These are phyloP conservation scores for Cantharis flavilabris DNA, from an alignment of 2,888 invertebrate species.

Conservation along the genomic window DNA sequence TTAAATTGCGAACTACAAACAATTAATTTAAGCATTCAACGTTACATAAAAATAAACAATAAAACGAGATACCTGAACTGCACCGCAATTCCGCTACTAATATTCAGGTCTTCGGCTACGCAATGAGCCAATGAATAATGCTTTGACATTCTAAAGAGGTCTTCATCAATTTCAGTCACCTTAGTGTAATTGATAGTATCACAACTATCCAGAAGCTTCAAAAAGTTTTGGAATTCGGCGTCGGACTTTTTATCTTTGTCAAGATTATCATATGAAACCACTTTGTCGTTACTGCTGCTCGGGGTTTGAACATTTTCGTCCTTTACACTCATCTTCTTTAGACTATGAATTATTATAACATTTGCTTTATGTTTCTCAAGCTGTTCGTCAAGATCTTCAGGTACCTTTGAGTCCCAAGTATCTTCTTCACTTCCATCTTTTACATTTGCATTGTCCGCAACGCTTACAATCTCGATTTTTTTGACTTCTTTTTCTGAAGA, in stretches of 20 bases:
- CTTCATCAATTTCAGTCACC: constrained; percentile 53
- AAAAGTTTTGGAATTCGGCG: neutral
- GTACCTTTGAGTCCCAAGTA: neutral
- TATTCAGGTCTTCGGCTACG: constrained; percentile 61
- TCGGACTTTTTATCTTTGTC: neutral
- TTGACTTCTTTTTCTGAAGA: neutral
- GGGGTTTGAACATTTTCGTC: neutral
- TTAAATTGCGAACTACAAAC: constrained; percentile 48
- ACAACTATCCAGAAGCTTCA: neutral
- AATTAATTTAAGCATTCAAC: constrained; percentile 21
- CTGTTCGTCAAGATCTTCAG: neutral
- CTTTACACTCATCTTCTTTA: neutral
- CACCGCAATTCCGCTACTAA: constrained; percentile 64
- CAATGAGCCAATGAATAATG: constrained; percentile 62
- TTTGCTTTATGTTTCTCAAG: neutral
- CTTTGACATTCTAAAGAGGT: constrained; percentile 59
- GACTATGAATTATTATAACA: neutral
- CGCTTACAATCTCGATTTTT: neutral
- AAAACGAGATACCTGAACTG: constrained; percentile 49
- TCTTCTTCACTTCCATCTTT: neutral
- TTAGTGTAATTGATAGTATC: neutral
- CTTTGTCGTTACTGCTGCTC: neutral
- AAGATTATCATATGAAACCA: neutral
- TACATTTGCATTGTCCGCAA: neutral
- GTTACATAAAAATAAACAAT: constrained; percentile 18